A percentile compares a stretch with the other conserved stretches of the same genome.
phyloP scores from a whole-genome alignment of 2,797 vertebrate species.

The Anableps anableps region DNA sequence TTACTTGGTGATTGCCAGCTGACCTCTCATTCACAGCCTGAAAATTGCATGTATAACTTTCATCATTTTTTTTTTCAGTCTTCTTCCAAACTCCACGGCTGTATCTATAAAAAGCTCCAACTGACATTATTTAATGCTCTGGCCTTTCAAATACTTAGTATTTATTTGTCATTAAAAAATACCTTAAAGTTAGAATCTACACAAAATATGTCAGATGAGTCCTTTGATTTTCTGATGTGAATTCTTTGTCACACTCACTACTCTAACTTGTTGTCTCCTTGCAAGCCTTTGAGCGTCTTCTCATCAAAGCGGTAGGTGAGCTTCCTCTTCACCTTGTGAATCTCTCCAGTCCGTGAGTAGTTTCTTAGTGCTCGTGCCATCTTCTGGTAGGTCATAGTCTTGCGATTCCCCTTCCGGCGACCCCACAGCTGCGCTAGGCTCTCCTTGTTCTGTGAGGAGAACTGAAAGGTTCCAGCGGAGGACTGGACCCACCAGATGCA shows the following conservation, averaged over 20 bases:
- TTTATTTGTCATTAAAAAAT: slow-evolving; percentile 64
- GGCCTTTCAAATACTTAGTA: slow-evolving; percentile 81
- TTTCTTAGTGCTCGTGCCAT: slow-evolving; percentile 85
- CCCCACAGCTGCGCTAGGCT: slow-evolving; percentile 85
- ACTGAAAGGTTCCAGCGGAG: slow-evolving; percentile 83
- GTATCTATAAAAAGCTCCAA: slow-evolving; percentile 19
- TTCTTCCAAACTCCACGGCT: slow-evolving; percentile 10
- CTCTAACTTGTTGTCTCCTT: slow-evolving; percentile 48
- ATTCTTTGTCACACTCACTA: slow-evolving; percentile 11
- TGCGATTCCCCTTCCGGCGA: slow-evolving; percentile 84
- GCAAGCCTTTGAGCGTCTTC: slow-evolving; percentile 78
- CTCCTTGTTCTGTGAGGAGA: slow-evolving; percentile 88
- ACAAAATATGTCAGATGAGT: slow-evolving; percentile 15
- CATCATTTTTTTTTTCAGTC: slow-evolving; percentile 1
- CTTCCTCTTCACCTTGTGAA: slow-evolving; percentile 86
- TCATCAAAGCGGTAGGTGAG: slow-evolving; percentile 84
- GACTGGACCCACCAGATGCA: slow-evolving; percentile 88
- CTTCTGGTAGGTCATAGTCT: slow-evolving; percentile 88
- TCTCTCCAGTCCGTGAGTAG: slow-evolving; percentile 84
- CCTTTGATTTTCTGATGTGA: slow-evolving; percentile 2
- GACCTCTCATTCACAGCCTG: slow-evolving; percentile 26
- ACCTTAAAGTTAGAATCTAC: slow-evolving; percentile 28
- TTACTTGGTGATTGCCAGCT: slow-evolving; percentile 66
- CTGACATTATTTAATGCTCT: slow-evolving; percentile 15
- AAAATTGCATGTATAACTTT: slow-evolving; percentile 7